Conservation (phyloP, 2,797 vertebrate genomes). For the Octomys mimax region DNA sequence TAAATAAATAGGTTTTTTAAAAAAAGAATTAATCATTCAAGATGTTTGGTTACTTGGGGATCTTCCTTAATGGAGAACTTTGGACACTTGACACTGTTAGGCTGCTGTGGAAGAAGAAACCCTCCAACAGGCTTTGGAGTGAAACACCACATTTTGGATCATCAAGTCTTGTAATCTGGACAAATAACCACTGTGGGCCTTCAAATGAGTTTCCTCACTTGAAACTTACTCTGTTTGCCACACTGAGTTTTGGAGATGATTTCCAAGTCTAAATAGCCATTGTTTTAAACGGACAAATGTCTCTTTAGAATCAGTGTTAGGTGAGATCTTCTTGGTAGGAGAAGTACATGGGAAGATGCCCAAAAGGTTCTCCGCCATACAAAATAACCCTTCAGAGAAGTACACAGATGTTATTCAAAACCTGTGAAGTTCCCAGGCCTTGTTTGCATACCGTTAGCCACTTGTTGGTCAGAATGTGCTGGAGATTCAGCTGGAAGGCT, state of each 20-base stretch:
- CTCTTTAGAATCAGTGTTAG: conserved; percentile 9
- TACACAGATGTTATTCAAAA: background rate
- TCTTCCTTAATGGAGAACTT: conserved; percentile 39
- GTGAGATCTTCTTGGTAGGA: background rate
- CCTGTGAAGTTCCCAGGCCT: background rate
- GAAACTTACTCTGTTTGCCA: background rate
- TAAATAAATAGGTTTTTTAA: background rate
- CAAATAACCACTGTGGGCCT: background rate
- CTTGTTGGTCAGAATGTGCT: background rate
- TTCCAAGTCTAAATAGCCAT: background rate
- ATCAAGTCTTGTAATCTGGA: background rate
- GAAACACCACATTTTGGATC: background rate
- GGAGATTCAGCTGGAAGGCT: background rate
- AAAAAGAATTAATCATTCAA: conserved; percentile 31
- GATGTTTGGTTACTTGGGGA: background rate
- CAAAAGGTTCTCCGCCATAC: background rate
- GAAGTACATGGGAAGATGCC: background rate
- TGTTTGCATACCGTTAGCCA: background rate
- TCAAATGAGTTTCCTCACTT: background rate
- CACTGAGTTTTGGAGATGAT: background rate
- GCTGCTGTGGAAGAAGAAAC: background rate
- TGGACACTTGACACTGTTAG: background rate
- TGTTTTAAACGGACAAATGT: background rate
- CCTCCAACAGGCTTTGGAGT: background rate
- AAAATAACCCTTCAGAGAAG: background rate